Evolutionary conservation across 2,113 vertebrate genomes (phyloP), one percentile per base, ranked within the genome.

Genomic region (Quiscalus mexicanus): DNA sequence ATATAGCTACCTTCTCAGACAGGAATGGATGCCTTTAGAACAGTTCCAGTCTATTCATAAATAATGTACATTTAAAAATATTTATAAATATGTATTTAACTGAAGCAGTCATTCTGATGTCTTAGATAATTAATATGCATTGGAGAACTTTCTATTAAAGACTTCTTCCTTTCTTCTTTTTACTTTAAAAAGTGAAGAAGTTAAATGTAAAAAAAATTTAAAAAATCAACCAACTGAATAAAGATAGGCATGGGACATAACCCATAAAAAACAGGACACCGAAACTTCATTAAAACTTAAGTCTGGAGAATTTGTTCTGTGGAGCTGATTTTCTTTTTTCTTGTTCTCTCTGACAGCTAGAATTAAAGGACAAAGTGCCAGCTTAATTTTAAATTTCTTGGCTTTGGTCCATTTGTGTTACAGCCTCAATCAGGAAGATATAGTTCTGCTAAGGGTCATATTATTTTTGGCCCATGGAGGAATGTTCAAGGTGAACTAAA

Each of bases 21-120:
- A 96, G 92, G 95, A 96, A 83, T 41, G 30, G 21, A 21, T 89
- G 31, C 25, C 85, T 75, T 87, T 63, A 83, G 78, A 97, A 75
- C 33, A 55, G 45, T 76, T 96, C 90, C 77, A 95, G 79, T 88
- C 82, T 97, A 95, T 96, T 95, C 93, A 95, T 95, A 97, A 97
- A 97, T 96, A 97, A 96, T 80, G 80, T 94, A 91, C 55, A 69
- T 86, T 87, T 89, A 11, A 90, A 85, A 95, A 96, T 58, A 74
- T 90, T 96, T 97, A 95, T 97, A 97, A 97, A 97, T 97, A 98
- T 94, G 84, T 71, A 97, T 98, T 97, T 94, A 96, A 90, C 69
- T 50, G 75, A 95, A 96, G 85, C 79, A 96, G 69, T 95, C 50
- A 41, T 75, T 91, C 59, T 79, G 15, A 44, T 96, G 87, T 95